Conservation (phyloP, 2,113 vertebrate genomes). For the Platichthys stellatus region DNA sequence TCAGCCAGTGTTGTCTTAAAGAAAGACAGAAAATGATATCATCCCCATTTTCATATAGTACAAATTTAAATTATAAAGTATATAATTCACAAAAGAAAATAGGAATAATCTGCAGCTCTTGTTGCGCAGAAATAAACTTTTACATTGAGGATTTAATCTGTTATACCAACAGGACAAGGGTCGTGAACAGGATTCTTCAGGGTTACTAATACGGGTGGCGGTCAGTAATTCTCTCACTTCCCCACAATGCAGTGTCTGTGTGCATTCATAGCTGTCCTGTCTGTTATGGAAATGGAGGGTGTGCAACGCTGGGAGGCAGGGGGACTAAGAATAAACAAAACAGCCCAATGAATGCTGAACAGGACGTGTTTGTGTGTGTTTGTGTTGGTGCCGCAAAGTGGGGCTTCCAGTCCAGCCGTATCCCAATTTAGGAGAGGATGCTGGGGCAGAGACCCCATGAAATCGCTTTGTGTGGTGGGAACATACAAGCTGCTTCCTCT, state of each 20-base stretch:
- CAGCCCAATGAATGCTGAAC: conserved; percentile 46
- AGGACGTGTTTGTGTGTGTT: conserved; percentile 58
- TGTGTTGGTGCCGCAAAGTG: conserved; percentile 46
- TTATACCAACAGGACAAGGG: not conserved
- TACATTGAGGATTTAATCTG: too few relatives aligned
- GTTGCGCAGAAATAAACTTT: too few relatives aligned
- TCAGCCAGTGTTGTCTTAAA: too few relatives aligned
- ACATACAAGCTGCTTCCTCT: conserved; percentile 56
- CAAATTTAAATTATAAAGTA: too few relatives aligned
- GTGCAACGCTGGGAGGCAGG: conserved; percentile 45
- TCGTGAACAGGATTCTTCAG: conserved; percentile 55
- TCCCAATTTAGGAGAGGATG: conserved; percentile 71
- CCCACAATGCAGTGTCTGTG: conserved; percentile 65
- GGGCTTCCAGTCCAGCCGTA: conserved; percentile 37
- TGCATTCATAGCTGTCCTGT: conserved; percentile 58
- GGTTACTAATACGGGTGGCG: conserved; percentile 53
- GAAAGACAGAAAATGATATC: too few relatives aligned
- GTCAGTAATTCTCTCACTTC: conserved; percentile 61
- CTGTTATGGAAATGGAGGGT: conserved; percentile 55
- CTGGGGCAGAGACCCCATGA: conserved; percentile 66
- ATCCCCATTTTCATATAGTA: too few relatives aligned
- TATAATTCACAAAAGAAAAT: too few relatives aligned
- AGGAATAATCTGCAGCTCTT: too few relatives aligned
- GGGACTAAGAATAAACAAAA: conserved; percentile 60
- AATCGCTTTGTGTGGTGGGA: conserved; percentile 70